Evolutionary conservation across 2,797 vertebrate species (phyloP).

Genomic region (Danionella dracula): DNA sequence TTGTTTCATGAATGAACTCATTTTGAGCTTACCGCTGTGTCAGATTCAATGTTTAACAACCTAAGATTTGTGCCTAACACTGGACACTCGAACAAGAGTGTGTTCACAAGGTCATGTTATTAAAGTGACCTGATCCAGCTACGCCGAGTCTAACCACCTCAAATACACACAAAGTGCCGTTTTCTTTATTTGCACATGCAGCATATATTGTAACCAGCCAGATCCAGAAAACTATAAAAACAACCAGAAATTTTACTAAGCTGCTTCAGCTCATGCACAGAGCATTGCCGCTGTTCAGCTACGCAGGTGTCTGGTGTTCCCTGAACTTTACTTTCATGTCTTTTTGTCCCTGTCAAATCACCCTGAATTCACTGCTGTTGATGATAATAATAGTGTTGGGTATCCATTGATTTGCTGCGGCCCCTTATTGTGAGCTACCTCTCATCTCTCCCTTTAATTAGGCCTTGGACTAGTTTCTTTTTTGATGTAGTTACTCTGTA

Average conservation of each 20-base stretch:
- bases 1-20: not conserved
- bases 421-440: conserved; percentile 66
- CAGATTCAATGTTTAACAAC: not conserved
- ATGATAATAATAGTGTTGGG: conserved; percentile 66
- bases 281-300: not conserved
- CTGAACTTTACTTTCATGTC: conserved; percentile 60
- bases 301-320: conserved; percentile 68
- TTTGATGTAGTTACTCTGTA: conserved; percentile 57
- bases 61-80: not conserved
- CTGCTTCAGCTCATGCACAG: not conserved
- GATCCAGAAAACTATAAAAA: not conserved
- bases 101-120: not conserved
- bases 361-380: conserved; percentile 56
- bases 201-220: not conserved
- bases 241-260: too few relatives aligned
- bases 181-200: not conserved
- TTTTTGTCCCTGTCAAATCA: conserved; percentile 72
- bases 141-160: not conserved
- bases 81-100: not conserved
- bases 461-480: conserved; percentile 59
- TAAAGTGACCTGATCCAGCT: not conserved
- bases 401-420: conserved; percentile 70
- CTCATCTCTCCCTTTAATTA: conserved; percentile 72
- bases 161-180: not conserved
- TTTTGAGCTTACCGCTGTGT: not conserved